A percentile compares a stretch with the other conserved stretches of the same genome.
These are phyloP conservation scores for Drosophila nigritarsus DNA, from an alignment of 2,888 invertebrate species.

Conservation along the genomic window DNA sequence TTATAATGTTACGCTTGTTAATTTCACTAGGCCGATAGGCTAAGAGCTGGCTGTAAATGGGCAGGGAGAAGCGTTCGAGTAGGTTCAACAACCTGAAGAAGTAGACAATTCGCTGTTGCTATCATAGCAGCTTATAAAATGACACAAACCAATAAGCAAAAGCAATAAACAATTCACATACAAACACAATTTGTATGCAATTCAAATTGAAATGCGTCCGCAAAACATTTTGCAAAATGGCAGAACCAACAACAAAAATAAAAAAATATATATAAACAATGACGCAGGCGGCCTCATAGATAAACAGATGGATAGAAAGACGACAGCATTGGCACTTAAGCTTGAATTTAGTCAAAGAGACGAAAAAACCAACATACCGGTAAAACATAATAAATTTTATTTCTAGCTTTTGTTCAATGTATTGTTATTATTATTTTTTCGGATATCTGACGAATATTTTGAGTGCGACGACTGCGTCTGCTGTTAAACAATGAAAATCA, in stretches of 20 bases:
- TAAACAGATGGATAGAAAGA: slow-evolving; percentile 29
- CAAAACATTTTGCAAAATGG: slow-evolving; percentile 36
- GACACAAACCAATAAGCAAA: slow-evolving; percentile 8
- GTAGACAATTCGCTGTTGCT: slow-evolving; percentile 23
- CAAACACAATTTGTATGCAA: slow-evolving; percentile 61
- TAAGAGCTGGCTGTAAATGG: not conserved
- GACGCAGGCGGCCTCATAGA: not conserved
- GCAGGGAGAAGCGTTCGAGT: not conserved
- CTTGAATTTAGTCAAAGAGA: slow-evolving; percentile 41
- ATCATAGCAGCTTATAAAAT: slow-evolving; percentile 25
- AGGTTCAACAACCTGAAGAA: slow-evolving; percentile 65
- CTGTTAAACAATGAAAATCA: slow-evolving; percentile 67
- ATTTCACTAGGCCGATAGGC: slow-evolving; percentile 30
- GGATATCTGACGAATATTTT: slow-evolving; percentile 32
- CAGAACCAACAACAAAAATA: not conserved
- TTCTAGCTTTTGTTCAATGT: slow-evolving; percentile 65
- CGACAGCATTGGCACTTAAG: slow-evolving; percentile 45
- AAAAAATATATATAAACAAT: not conserved
- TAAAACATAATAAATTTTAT: slow-evolving; percentile 79
- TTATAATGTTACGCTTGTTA: slow-evolving; percentile 33
- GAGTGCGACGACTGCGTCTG: slow-evolving; percentile 17
- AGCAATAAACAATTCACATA: slow-evolving; percentile 20
- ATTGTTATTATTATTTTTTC: slow-evolving; percentile 65
- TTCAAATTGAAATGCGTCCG: slow-evolving; percentile 44
- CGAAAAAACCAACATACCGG: slow-evolving; percentile 57